Evolutionary conservation across 2,888 invertebrate genomes (phyloP), one percentile per base, ranked within the genome.

Genomic region (Polylopha cassiicola): DNA sequence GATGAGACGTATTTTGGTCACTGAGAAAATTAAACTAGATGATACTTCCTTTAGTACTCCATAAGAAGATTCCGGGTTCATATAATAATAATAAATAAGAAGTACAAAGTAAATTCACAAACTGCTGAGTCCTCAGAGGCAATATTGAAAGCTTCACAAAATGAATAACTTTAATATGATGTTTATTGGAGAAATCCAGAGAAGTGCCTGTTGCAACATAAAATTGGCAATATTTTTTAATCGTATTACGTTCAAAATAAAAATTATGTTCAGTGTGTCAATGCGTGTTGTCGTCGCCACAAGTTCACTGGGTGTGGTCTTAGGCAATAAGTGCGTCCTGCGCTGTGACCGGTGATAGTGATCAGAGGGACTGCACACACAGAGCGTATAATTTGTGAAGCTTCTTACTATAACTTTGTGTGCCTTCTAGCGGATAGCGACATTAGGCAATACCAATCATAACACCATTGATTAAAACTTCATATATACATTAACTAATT

Each of bases 171-270:
- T 79, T 76, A 75, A 73, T 80, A 82, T 76, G 78, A 80, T 76
- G 77, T 81, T 78, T 82, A 84, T 82, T 82, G 84, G 84, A 84
- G 84, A 67, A 81, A 82, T 84, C 84, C 82, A 82, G 81, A 79
- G 59, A 84, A 84, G 84, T 84, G 84, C 84, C 84, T 84, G 81
- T 82, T 81, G 82, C 77, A 78, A 84, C 80, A 74, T 75, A 72
- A 82, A 73, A 74, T 80, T 84, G 84, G 82, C 84, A 84, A 84
- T 84, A 82, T 81, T 82, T 82, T 81, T 71, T 71, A 78, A 74
- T 74, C 63, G 73, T 77, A 63, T 76, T 78, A 70, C 61, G 71
- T 80, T 80, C 64, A 60, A 65, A 65, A 23, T 65, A 69, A 61
- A 65, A 56, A 53, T 73, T 71, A 65, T 65, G 72, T 80, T 80